Evolutionary conservation across 2,113 vertebrate species (phyloP).

Genomic region (Mesitornis unicolor): DNA sequence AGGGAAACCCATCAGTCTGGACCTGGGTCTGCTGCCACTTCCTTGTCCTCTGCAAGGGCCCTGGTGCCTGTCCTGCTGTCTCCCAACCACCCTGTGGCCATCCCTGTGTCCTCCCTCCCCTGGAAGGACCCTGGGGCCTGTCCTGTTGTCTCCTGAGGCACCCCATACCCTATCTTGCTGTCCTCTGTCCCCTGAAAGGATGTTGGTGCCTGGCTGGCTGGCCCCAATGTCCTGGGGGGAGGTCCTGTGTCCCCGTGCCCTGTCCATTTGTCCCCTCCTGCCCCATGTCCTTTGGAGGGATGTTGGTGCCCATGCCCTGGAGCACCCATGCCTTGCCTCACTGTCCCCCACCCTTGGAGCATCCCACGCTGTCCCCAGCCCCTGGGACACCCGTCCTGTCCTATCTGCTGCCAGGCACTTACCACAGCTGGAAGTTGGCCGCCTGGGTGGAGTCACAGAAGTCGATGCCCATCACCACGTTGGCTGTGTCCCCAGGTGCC

Average conservation of each 20-base stretch:
- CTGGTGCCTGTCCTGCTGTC: neutral
- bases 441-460: constrained; percentile 97
- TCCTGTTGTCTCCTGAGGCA: neutral
- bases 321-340: accelerated
- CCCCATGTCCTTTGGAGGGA: neutral
- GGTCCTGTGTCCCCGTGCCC: too few species aligned
- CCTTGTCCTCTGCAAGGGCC: neutral
- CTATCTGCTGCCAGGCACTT: neutral
- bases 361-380: neutral
- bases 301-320: neutral
- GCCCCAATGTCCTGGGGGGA: too few species aligned
- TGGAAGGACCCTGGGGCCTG: neutral
- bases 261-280: neutral
- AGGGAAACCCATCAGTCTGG: neutral
- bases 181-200: neutral
- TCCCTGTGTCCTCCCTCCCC: neutral
- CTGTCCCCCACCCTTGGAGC: neutral
- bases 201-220: too few species aligned
- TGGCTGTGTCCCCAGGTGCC: constrained; percentile 80
- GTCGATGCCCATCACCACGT: constrained; percentile 91
- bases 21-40: neutral
- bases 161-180: neutral
- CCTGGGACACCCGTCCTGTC: neutral
- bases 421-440: constrained; percentile 98
- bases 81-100: accelerated